Conservation (phyloP, 2,888 invertebrate species). For the Pseudanteris insignis region DNA sequence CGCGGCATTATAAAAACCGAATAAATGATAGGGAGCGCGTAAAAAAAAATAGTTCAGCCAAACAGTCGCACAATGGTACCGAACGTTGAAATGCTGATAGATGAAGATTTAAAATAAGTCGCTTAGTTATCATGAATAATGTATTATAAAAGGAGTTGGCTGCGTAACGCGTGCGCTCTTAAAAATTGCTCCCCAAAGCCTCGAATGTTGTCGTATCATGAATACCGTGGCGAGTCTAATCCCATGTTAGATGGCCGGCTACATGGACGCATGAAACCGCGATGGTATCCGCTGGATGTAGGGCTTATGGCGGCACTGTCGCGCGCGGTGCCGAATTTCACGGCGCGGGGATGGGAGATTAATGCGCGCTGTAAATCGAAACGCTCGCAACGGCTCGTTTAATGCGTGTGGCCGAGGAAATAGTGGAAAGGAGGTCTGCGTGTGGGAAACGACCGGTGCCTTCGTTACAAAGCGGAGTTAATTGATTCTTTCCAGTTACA, state of each 20-base stretch:
- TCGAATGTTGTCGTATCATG: conserved; percentile 44
- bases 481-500: conserved; percentile 30
- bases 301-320: conserved; percentile 13
- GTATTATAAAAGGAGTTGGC: conserved; percentile 34
- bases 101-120: conserved; percentile 49
- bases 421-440: conserved; percentile 23
- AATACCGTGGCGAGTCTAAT: conserved; percentile 47
- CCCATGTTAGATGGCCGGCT: conserved; percentile 44
- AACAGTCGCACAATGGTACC: conserved; percentile 12
- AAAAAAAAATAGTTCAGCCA: conserved; percentile 25
- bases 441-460: conserved; percentile 26
- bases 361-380: conserved; percentile 39
- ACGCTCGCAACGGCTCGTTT: conserved; percentile 32
- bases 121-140: conserved; percentile 50
- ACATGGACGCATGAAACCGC: conserved; percentile 17
- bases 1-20: conserved; percentile 22
- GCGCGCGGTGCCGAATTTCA: conserved; percentile 37
- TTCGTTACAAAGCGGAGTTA: conserved; percentile 19
- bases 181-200: conserved; percentile 37
- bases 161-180: conserved; percentile 40
- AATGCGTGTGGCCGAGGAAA: conserved; percentile 40
- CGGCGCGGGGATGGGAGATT: conserved; percentile 39
- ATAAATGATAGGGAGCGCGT: conserved; percentile 30
- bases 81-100: conserved; percentile 42
- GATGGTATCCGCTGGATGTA: conserved; percentile 20